Evolutionary conservation across 2,113 vertebrate species (phyloP).

Genomic region (Zonotrichia leucophrys): DNA sequence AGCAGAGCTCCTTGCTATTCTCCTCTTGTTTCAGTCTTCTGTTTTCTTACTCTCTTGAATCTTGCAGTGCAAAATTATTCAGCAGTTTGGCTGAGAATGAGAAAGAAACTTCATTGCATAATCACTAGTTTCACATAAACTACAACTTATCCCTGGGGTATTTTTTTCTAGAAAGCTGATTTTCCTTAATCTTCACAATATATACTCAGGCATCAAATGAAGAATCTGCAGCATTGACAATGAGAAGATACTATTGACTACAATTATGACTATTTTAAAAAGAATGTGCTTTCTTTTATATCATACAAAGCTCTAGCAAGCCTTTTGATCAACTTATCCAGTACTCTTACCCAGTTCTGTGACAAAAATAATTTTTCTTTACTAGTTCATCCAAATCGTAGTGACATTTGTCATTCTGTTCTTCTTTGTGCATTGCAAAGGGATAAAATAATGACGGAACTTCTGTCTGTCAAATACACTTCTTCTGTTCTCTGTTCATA

Average conservation of each 20-base stretch:
- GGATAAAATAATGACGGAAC: slow-evolving; percentile 13
- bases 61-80: neutral
- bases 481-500: neutral
- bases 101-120: neutral
- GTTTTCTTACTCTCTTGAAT: neutral
- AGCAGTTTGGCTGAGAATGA: neutral
- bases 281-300: neutral
- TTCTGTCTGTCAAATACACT: neutral
- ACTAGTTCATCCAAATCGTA: neutral
- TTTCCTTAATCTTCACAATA: neutral
- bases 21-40: neutral
- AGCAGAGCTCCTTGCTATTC: neutral
- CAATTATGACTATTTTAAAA: neutral
- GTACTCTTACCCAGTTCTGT: neutral
- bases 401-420: slow-evolving; percentile 34
- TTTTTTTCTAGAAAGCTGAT: neutral
- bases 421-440: slow-evolving; percentile 17
- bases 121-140: neutral
- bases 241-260: neutral
- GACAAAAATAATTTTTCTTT: slow-evolving; percentile 21
- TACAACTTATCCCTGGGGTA: neutral
- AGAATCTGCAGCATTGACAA: neutral
- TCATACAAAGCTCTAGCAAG: neutral
- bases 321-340: neutral
- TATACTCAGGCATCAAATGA: neutral